Conservation (phyloP, 2,888 invertebrate species). For the Trichopoda pennipes region DNA sequence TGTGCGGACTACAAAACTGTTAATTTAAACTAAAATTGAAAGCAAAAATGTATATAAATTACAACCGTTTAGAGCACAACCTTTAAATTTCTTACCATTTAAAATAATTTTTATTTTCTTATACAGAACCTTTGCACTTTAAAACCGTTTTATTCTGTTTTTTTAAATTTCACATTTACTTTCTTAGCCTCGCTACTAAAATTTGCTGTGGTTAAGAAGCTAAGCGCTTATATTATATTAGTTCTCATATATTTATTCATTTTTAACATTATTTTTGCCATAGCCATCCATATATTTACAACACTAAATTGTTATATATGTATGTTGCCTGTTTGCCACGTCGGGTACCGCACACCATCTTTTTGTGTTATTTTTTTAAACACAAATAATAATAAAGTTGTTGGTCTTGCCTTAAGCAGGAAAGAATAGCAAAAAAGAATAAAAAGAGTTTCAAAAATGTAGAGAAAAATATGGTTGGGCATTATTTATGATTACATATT, state of each 20-base stretch:
- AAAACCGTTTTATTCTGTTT: constrained; percentile 44
- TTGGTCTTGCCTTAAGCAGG: constrained; percentile 72
- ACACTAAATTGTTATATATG: constrained; percentile 46
- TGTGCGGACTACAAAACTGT: too few relatives aligned
- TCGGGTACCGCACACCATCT: constrained; percentile 61
- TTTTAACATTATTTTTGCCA: constrained; percentile 18
- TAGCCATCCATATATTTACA: constrained; percentile 41
- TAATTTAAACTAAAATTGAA: too few relatives aligned
- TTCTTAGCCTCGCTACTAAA: constrained; percentile 27
- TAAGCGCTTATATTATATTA: constrained; percentile 44
- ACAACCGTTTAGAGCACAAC: background rate
- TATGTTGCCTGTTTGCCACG: constrained; percentile 41
- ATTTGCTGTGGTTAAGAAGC: constrained; percentile 44
- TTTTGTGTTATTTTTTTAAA: constrained; percentile 8
- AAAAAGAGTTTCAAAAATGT: constrained; percentile 35
- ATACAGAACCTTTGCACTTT: constrained; percentile 46
- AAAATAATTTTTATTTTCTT: constrained; percentile 6
- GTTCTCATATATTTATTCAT: background rate
- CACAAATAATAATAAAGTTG: constrained; percentile 78
- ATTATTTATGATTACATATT: constrained; percentile 67
- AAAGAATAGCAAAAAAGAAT: constrained; percentile 31
- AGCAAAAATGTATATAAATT: too few relatives aligned
- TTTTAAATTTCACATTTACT: constrained; percentile 49
- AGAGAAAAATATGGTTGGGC: constrained; percentile 48
- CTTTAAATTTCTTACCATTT: background rate